A percentile compares a stretch with the other conserved stretches of the same genome.
Evolutionary conservation across 1,140 invertebrate species (phyloP).

Genomic region (Drosophila arawakana): DNA sequence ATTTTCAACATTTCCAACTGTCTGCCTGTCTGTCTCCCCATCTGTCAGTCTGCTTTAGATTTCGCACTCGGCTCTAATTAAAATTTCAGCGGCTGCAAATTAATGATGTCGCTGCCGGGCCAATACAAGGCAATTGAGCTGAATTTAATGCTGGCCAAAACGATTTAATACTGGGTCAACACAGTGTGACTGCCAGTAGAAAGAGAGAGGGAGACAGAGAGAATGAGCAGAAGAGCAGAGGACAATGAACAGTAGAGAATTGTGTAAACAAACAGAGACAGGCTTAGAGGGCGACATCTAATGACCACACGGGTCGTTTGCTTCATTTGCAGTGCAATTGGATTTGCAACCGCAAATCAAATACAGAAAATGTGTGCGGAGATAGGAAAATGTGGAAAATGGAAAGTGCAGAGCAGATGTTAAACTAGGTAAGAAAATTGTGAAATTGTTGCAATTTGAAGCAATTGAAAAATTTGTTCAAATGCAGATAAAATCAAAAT

Average conservation of each 20-base stretch:
- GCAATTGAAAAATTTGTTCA: constrained; percentile 11
- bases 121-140: constrained; percentile 42
- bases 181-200: constrained; percentile 13
- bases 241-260: constrained; percentile 13
- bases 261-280: constrained; percentile 47
- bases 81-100: constrained; percentile 59
- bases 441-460: neutral
- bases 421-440: constrained; percentile 22
- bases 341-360: constrained; percentile 81
- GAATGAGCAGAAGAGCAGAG: neutral
- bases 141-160: constrained; percentile 42
- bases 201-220: neutral
- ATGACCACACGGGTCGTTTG: constrained; percentile 79
- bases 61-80: constrained; percentile 57
- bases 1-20: neutral
- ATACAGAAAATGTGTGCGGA: constrained; percentile 47
- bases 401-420: neutral
- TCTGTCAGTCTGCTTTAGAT: neutral
- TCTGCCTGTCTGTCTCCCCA: neutral
- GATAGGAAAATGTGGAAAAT: neutral
- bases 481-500: constrained; percentile 30
- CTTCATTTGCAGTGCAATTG: constrained; percentile 81
- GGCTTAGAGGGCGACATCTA: constrained; percentile 54
- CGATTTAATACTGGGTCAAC: constrained; percentile 55
- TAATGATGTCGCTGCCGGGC: constrained; percentile 46